Conservation (phyloP, 23 tunicate genomes). For the Styela clava region DNA sequence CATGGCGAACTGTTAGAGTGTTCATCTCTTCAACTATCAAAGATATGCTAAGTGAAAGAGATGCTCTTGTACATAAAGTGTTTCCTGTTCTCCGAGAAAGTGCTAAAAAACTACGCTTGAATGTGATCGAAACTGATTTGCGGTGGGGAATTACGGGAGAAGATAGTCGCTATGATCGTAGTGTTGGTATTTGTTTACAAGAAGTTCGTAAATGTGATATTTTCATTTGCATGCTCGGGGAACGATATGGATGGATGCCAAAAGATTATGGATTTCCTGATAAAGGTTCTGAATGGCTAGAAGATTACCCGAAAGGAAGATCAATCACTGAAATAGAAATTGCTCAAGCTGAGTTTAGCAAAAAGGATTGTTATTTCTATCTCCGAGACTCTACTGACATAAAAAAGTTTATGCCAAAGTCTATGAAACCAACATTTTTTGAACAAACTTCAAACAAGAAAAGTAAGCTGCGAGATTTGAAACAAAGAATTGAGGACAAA, state of each 20-base stretch:
- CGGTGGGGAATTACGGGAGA: conserved; percentile 58
- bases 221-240: conserved; percentile 55
- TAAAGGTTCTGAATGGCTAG: conserved; percentile 16
- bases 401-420: conserved; percentile 26
- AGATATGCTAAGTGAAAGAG: conserved; percentile 61
- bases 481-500: conserved; percentile 9
- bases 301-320: conserved; percentile 16
- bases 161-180: background rate
- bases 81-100: conserved; percentile 46
- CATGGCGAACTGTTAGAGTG: conserved; percentile 31
- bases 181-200: conserved; percentile 33
- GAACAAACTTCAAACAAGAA: conserved; percentile 21
- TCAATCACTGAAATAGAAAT: conserved; percentile 64
- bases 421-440: conserved; percentile 8
- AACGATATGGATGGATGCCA: conserved; percentile 66
- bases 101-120: conserved; percentile 20
- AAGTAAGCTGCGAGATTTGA: conserved; percentile 28
- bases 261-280: conserved; percentile 20
- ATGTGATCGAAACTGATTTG: conserved; percentile 47
- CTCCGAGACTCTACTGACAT: conserved; percentile 9
- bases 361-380: conserved; percentile 19
- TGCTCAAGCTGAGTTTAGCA: conserved; percentile 28
- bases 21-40: conserved; percentile 71
- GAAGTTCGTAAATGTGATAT: conserved; percentile 38
- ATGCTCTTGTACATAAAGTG: conserved; percentile 30